Evolutionary conservation across 2,888 invertebrate genomes (phyloP).

Genomic region (Cryptus viduatorius): DNA sequence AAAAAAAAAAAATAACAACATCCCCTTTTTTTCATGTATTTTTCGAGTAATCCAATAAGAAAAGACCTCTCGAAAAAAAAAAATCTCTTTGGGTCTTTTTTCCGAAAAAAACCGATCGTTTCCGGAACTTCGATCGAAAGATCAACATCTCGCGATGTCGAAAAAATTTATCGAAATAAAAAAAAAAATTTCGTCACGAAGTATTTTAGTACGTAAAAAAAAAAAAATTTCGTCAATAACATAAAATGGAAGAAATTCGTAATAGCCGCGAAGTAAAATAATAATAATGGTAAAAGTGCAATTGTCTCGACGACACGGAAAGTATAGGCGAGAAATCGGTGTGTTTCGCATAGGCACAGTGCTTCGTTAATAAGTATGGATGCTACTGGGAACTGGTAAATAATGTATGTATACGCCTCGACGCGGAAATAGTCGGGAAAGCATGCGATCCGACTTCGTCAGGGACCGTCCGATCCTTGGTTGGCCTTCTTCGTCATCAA

Average conservation of each 20-base stretch:
- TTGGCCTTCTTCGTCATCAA: constrained; percentile 77
- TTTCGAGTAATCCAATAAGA: too few relatives aligned
- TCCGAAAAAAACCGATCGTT: too few relatives aligned
- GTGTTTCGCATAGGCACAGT: too few relatives aligned
- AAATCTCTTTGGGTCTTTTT: too few relatives aligned
- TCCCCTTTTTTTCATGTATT: too few relatives aligned
- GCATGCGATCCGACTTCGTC: constrained; percentile 29
- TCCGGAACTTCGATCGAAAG: too few relatives aligned
- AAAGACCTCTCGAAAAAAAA: too few relatives aligned
- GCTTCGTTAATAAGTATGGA: not conserved
- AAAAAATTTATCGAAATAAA: not conserved
- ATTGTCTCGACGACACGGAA: constrained; percentile 35
- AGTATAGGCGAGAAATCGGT: not conserved
- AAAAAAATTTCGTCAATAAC: not conserved
- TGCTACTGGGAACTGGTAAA: constrained; percentile 82
- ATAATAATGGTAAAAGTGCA: constrained; percentile 10
- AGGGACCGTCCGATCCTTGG: constrained; percentile 47
- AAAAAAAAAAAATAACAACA: too few relatives aligned
- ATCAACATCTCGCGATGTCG: too few relatives aligned
- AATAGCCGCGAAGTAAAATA: not conserved
- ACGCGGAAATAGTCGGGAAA: constrained; percentile 80
- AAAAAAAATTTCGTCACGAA: not conserved
- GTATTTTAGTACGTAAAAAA: not conserved
- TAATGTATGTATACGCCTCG: constrained; percentile 80
- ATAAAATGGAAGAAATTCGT: not conserved